Percentiles rank a stretch among this genome's conserved stretches.
phyloP scores from a whole-genome alignment of 1,140 invertebrate genomes.

The Epicauta chinensis region DNA sequence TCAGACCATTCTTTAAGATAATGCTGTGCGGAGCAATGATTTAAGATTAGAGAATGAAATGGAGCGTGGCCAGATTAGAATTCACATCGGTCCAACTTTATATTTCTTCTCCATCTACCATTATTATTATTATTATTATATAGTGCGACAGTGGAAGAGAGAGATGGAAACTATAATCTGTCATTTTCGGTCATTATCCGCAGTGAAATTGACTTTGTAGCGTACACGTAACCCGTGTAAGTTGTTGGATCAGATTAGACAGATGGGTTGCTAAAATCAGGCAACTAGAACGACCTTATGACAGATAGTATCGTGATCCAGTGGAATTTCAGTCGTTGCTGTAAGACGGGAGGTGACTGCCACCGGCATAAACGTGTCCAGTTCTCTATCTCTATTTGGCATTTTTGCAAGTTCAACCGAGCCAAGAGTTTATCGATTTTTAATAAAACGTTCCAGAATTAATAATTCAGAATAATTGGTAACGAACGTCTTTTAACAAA shows the following conservation, averaged over 20 bases:
- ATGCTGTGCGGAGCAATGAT: constrained; percentile 24
- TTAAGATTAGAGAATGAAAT: constrained; percentile 29
- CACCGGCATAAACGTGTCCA: too few species aligned
- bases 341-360: neutral
- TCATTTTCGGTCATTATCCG: constrained; percentile 18
- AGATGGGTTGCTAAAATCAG: constrained; percentile 6
- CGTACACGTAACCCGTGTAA: neutral
- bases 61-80: constrained; percentile 30
- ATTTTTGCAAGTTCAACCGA: too few species aligned
- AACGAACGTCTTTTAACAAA: too few species aligned
- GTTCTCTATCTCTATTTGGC: too few species aligned
- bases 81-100: constrained; percentile 1
- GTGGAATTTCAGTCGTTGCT: constrained; percentile 8
- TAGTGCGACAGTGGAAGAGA: too few species aligned
- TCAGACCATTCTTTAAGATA: constrained; percentile 27
- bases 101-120: too few species aligned
- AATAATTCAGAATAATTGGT: too few species aligned
- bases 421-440: too few species aligned
- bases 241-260: constrained; percentile 16
- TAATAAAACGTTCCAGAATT: too few species aligned
- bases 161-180: too few species aligned
- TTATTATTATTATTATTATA: too few species aligned
- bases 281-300: constrained; percentile 12
- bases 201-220: constrained; percentile 14
- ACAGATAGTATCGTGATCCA: constrained; percentile 11